These are phyloP conservation scores for Caenorhabditis sp. DNA, from an alignment of 2,888 invertebrate species.

Conservation along the genomic window DNA sequence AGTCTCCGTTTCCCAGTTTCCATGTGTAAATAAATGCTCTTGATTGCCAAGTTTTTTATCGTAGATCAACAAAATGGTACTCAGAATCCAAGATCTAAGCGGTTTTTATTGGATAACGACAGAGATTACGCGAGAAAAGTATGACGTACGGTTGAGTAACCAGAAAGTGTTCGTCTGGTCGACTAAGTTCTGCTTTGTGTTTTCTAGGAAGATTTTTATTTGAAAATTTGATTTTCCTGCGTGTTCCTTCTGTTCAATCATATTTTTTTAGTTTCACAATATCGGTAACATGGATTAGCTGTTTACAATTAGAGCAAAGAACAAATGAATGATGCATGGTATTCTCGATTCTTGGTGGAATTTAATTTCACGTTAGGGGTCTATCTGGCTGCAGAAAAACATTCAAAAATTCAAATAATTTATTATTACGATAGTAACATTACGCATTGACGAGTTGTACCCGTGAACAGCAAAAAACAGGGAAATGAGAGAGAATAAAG, in stretches of 20 bases:
- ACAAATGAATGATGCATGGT: not conserved
- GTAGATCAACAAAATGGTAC: slow-evolving; percentile 18
- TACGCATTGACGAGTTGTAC: not conserved
- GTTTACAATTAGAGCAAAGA: slow-evolving; percentile 5
- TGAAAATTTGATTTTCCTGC: too few species aligned
- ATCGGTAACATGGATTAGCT: too few species aligned
- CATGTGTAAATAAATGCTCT: slow-evolving; percentile 47
- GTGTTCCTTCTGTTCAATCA: too few species aligned
- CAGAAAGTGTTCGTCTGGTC: too few species aligned
- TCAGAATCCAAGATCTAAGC: too few species aligned
- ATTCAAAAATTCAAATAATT: slow-evolving; percentile 4
- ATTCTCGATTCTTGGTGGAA: too few species aligned
- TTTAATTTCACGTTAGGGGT: too few species aligned
- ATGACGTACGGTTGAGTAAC: too few species aligned
- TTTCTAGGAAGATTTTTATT: too few species aligned
- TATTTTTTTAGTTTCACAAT: too few species aligned
- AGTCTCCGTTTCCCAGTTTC: too few species aligned
- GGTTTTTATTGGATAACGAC: not conserved
- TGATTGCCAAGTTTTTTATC: not conserved
- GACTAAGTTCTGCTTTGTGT: too few species aligned
- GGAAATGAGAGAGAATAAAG: not conserved
- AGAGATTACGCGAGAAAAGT: not conserved
- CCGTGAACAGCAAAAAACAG: slow-evolving; percentile 2
- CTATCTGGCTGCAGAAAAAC: not conserved
- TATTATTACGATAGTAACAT: not conserved